A percentile compares a stretch with the other conserved stretches of the same genome.
phyloP scores from a whole-genome alignment of 2,888 invertebrate species.

The Amphiduros pacificus region DNA sequence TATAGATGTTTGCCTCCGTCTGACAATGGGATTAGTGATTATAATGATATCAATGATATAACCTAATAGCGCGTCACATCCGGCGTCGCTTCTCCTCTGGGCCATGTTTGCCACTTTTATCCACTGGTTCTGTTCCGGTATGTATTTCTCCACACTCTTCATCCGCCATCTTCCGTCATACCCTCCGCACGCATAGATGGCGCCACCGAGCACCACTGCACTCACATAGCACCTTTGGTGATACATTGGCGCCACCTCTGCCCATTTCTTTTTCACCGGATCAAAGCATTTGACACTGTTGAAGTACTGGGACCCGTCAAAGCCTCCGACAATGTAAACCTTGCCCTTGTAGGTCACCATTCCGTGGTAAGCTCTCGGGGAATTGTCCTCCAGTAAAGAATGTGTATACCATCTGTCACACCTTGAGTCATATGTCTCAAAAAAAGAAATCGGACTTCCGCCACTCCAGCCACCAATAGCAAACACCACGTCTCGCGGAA shows the following conservation, averaged over 20 bases:
- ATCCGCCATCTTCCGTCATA: slow-evolving; percentile 73
- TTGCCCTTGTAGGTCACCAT: slow-evolving; percentile 59
- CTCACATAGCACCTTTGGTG: slow-evolving; percentile 67
- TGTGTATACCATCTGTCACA: slow-evolving; percentile 77
- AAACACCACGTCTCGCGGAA: slow-evolving; percentile 60
- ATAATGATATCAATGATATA: not conserved
- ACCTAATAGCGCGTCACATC: slow-evolving; percentile 68
- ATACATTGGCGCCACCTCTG: slow-evolving; percentile 61
- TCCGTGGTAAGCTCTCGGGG: slow-evolving; percentile 78
- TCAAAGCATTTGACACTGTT: slow-evolving; percentile 57
- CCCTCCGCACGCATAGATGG: slow-evolving; percentile 59
- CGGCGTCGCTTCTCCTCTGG: slow-evolving; percentile 75
- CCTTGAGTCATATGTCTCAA: slow-evolving; percentile 62
- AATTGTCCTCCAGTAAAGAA: slow-evolving; percentile 67
- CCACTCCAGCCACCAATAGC: slow-evolving; percentile 64
- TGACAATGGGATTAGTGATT: too few relatives aligned
- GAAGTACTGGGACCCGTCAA: slow-evolving; percentile 60
- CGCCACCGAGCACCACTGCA: slow-evolving; percentile 60
- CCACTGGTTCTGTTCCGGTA: slow-evolving; percentile 78
- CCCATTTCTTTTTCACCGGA: slow-evolving; percentile 32
- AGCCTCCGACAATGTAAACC: slow-evolving; percentile 63
- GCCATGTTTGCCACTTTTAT: slow-evolving; percentile 82
- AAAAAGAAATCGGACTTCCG: slow-evolving; percentile 65
- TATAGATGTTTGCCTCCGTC: too few relatives aligned
- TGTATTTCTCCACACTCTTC: slow-evolving; percentile 84